These are phyloP conservation scores for Cosmorhoe ocellata DNA, from an alignment of 2,888 invertebrate species.

Conservation along the genomic window DNA sequence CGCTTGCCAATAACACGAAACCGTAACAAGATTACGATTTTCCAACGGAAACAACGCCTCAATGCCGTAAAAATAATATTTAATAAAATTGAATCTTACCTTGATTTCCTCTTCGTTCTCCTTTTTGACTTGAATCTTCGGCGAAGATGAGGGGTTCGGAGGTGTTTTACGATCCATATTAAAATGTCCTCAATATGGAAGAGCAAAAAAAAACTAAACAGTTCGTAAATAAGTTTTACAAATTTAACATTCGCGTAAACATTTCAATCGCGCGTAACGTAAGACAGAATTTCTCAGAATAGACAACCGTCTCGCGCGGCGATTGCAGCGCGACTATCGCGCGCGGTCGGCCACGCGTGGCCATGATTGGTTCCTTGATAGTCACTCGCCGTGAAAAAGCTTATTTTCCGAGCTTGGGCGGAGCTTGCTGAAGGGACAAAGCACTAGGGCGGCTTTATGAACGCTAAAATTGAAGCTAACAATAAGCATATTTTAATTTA, in stretches of 20 bases:
- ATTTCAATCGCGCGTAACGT: constrained; percentile 45
- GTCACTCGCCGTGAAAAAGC: constrained; percentile 47
- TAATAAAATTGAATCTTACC: constrained; percentile 69
- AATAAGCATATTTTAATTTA: too few relatives aligned
- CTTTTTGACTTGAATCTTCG: constrained; percentile 83
- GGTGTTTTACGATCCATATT: constrained; percentile 81
- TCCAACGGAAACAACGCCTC: constrained; percentile 65
- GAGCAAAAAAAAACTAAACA: constrained; percentile 15
- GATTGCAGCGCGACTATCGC: constrained; percentile 56
- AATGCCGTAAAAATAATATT: constrained; percentile 52
- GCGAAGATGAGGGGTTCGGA: constrained; percentile 60
- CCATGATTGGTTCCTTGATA: constrained; percentile 43
- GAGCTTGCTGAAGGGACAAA: constrained; percentile 55
- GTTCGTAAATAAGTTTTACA: constrained; percentile 36
- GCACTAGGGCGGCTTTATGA: constrained; percentile 42
- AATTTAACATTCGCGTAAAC: constrained; percentile 69
- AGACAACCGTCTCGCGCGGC: constrained; percentile 45
- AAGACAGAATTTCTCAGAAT: background rate
- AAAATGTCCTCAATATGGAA: constrained; percentile 4
- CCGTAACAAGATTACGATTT: constrained; percentile 65
- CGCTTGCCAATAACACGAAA: constrained; percentile 70
- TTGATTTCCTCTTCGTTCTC: constrained; percentile 90
- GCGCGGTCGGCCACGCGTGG: background rate
- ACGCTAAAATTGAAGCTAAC: too few relatives aligned
- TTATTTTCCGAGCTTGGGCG: constrained; percentile 64